A percentile compares a stretch with the other conserved stretches of the same genome.
Conservation (phyloP, 2,888 invertebrate genomes). For the Zhuqinia jingwanae region DNA sequence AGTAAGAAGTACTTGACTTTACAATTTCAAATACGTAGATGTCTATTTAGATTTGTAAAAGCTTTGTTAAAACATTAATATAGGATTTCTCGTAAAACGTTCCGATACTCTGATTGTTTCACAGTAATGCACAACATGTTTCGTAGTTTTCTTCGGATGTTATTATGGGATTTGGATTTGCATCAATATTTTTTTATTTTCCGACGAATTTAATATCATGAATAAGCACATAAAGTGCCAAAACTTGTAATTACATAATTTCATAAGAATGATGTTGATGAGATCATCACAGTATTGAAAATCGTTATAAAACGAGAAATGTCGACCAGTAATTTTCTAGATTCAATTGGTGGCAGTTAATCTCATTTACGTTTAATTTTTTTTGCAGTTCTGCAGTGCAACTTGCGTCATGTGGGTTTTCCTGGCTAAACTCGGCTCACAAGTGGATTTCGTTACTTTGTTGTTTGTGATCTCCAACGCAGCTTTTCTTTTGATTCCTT, state of each 20-base stretch:
- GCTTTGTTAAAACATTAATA: too few species aligned
- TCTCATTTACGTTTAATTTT: not conserved
- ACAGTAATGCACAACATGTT: not conserved
- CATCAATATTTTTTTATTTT: too few species aligned
- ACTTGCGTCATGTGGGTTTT: conserved; percentile 73
- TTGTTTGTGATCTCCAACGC: conserved; percentile 75
- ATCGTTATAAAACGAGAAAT: too few species aligned
- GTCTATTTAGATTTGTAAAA: too few species aligned
- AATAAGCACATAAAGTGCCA: too few species aligned
- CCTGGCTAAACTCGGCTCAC: conserved; percentile 75
- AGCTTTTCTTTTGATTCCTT: conserved; percentile 74
- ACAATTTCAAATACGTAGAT: too few species aligned
- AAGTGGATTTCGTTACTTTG: conserved; percentile 73
- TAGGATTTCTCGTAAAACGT: conserved; percentile 26
- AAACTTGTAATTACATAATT: too few species aligned
- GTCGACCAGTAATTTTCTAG: too few species aligned
- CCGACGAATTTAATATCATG: too few species aligned
- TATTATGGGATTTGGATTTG: not conserved
- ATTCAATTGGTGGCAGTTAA: not conserved
- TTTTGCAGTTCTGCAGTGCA: conserved; percentile 72
- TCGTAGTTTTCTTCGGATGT: not conserved
- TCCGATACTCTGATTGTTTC: not conserved
- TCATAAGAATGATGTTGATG: too few species aligned
- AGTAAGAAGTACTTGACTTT: not conserved
- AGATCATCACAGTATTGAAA: too few species aligned